Evolutionary conservation across 2,113 vertebrate genomes (phyloP), one percentile per base, ranked within the genome.

Genomic region (Pica pica): DNA sequence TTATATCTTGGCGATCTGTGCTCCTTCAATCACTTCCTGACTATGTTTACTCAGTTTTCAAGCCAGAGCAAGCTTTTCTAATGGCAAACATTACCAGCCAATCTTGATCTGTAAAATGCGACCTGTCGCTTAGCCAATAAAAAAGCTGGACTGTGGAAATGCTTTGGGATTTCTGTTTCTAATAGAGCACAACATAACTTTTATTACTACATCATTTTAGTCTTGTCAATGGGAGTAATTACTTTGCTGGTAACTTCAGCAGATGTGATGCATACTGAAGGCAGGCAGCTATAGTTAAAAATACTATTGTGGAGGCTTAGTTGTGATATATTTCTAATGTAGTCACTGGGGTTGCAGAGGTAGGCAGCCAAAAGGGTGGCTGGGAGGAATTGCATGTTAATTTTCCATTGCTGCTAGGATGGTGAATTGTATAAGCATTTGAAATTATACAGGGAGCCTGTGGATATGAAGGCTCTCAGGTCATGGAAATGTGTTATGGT

Each of bases 1-100:
- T 96, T 95, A 77, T 80, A 60, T 90, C 44, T 91, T 90, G 94
- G 85, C 79, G 0, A 76, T 78, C 63, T 35, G 11, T 86, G 60
- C 28, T 89, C 33, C 44, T 90, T 93, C 92, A 93, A 78, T 93
- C 94, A 92, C 87, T 95, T 97, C 87, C 95, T 95, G 77, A 96
- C 69, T 61, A 17, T 88, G 75, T 94, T 96, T 94, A 87, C 71
- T 77, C 55, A 41, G 27, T 96, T 91, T 94, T 83, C 50, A 88
- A 90, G 91, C 91, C 92, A 96, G 86, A 94, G 49, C 28, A 63
- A 90, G 64, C 73, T 94, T 92, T 94, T 94, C 82, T 94, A 80
- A 88, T 78, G 68, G 73, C 82, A 93, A 89, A 78, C 22, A 64
- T 50, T 92, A 68, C 82, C 81, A 86, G 56, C 76, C 90, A 90